Conservation (phyloP, 2,888 invertebrate species). For the Drosophila neutralis region DNA sequence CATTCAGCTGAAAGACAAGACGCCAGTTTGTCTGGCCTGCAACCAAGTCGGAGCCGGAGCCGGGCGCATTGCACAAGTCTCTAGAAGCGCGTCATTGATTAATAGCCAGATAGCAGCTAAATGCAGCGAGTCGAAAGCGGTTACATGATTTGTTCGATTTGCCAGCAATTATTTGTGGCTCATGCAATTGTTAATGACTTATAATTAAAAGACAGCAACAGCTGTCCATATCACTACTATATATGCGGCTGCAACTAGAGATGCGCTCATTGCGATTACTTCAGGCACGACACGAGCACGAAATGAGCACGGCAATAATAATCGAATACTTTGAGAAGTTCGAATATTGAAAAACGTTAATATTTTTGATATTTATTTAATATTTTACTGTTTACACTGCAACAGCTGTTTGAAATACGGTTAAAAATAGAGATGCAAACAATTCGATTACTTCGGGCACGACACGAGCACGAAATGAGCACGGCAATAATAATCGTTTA, state of each 20-base stretch:
- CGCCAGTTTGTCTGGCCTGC: slow-evolving; percentile 47
- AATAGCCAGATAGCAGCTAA: slow-evolving; percentile 14
- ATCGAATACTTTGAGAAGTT: neutral
- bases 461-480: neutral
- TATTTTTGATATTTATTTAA: no score
- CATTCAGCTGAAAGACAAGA: slow-evolving; percentile 18
- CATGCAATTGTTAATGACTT: slow-evolving; percentile 53
- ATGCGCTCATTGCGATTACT: slow-evolving; percentile 3
- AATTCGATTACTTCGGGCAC: neutral
- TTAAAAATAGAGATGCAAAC: neutral
- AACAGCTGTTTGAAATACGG: slow-evolving; percentile 22
- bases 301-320: neutral
- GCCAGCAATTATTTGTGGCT: slow-evolving; percentile 43
- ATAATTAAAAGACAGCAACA: slow-evolving; percentile 50
- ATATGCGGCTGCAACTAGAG: slow-evolving; percentile 14
- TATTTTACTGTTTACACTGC: slow-evolving; percentile 14
- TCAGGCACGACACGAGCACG: neutral
- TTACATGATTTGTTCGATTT: slow-evolving; percentile 54
- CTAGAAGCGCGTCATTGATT: slow-evolving; percentile 41
- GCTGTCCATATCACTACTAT: slow-evolving; percentile 13
- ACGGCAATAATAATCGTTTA: neutral
- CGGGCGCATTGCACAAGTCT: slow-evolving; percentile 1
- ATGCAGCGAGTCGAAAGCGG: slow-evolving; percentile 24
- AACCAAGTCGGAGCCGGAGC: neutral
- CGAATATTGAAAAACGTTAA: no score